Percentiles rank a stretch among this genome's conserved stretches.
These are phyloP conservation scores for Poeciliopsis turneri DNA, from an alignment of 2,797 vertebrate genomes.

Conservation along the genomic window DNA sequence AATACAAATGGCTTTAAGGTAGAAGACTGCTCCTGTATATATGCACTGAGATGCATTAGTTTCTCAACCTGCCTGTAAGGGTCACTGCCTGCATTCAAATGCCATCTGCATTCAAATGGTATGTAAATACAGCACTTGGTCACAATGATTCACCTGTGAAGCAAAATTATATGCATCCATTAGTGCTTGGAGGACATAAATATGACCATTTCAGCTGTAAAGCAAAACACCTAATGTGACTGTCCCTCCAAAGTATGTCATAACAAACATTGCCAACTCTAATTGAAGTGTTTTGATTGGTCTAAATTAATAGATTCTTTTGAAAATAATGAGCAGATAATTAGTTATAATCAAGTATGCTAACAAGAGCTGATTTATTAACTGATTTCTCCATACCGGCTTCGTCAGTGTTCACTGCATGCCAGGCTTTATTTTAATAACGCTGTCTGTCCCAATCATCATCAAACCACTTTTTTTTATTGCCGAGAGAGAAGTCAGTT, in stretches of 20 bases:
- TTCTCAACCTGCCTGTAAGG: conserved; percentile 11
- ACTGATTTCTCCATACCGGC: conserved; percentile 68
- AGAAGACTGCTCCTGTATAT: conserved; percentile 28
- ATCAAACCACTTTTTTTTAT: conserved; percentile 61
- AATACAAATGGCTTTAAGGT: conserved; percentile 54
- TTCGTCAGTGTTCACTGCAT: conserved; percentile 69
- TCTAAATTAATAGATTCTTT: conserved; percentile 71
- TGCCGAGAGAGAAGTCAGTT: conserved; percentile 63
- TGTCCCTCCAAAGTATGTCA: conserved; percentile 37
- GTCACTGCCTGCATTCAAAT: conserved; percentile 22
- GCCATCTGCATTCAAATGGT: conserved; percentile 16
- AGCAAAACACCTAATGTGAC: conserved; percentile 21
- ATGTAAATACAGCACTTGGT: conserved; percentile 13
- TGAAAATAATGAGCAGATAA: conserved; percentile 74
- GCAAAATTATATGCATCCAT: conserved; percentile 19
- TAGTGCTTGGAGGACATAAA: conserved; percentile 6
- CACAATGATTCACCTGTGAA: conserved; percentile 3
- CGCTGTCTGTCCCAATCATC: conserved; percentile 75
- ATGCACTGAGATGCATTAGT: conserved; percentile 30
- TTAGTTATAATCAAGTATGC: conserved; percentile 73
- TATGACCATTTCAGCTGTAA: conserved; percentile 9
- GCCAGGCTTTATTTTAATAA: conserved; percentile 75
- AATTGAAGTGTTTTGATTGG: conserved; percentile 69
- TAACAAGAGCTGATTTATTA: conserved; percentile 74
- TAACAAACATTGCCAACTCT: conserved; percentile 50